phyloP scores from a whole-genome alignment of 2,888 invertebrate genomes.

The Volucella inflata region DNA sequence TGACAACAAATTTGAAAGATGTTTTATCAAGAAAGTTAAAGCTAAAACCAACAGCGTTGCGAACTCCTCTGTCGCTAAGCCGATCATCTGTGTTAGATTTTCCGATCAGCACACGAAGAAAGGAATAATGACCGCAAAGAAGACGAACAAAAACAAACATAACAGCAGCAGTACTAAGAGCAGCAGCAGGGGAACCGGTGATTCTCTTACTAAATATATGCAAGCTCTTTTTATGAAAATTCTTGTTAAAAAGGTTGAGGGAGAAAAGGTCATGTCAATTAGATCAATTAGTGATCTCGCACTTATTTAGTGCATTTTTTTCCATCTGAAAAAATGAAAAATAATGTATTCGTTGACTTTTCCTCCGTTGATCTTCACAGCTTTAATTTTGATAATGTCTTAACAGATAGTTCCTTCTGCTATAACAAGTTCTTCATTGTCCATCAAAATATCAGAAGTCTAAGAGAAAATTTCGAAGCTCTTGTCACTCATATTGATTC shows the following conservation, averaged over 20 bases:
- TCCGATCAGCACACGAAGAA: constrained; percentile 5
- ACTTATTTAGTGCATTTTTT: constrained; percentile 1
- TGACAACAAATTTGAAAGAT: background rate
- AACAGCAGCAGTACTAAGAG: background rate
- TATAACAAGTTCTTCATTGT: constrained; percentile 17
- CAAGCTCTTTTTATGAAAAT: constrained; percentile 24
- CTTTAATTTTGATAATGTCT: background rate
- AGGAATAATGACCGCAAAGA: constrained; percentile 10
- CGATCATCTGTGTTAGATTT: constrained; percentile 10
- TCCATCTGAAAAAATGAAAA: too few relatives aligned
- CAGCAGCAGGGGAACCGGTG: background rate
- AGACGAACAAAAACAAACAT: background rate
- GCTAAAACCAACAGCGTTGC: constrained; percentile 1
- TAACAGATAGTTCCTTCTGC: constrained; percentile 20
- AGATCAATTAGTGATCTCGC: constrained; percentile 21
- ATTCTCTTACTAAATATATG: constrained; percentile 6
- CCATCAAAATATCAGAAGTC: too few relatives aligned
- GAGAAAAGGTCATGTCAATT: constrained; percentile 21
- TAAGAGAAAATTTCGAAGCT: constrained; percentile 31
- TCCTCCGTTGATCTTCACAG: background rate
- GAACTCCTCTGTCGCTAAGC: background rate
- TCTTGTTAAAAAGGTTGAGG: background rate
- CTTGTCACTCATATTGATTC: constrained; percentile 29
- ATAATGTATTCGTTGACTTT: too few relatives aligned
- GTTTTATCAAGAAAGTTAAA: constrained; percentile 15